phyloP scores from a whole-genome alignment of 2,888 invertebrate species.

The Aphidius colemani region DNA sequence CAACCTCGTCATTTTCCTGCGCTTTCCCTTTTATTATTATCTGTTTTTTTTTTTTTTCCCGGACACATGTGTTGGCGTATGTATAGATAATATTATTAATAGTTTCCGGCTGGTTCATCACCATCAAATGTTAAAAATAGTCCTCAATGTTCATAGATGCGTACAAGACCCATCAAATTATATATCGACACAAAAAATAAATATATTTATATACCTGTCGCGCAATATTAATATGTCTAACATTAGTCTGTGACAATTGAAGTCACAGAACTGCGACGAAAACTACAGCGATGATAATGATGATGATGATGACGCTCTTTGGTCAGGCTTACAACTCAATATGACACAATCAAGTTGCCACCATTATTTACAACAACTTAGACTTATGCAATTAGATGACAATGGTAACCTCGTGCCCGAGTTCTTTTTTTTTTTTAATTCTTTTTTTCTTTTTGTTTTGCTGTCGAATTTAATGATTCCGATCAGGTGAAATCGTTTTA shows the following conservation, averaged over 20 bases:
- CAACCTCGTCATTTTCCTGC: slow-evolving; percentile 32
- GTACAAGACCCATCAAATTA: slow-evolving; percentile 7
- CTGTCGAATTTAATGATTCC: slow-evolving; percentile 29
- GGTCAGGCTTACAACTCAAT: slow-evolving; percentile 32
- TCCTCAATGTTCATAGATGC: slow-evolving; percentile 50
- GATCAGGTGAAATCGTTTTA: too few relatives aligned
- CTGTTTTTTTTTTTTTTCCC: slow-evolving; percentile 35
- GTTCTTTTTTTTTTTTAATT: slow-evolving; percentile 8
- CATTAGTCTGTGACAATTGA: slow-evolving; percentile 37
- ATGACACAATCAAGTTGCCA: slow-evolving; percentile 55
- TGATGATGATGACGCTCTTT: slow-evolving; percentile 27
- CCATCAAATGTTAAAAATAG: slow-evolving; percentile 46
- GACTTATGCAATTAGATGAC: slow-evolving; percentile 16
- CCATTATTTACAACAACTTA: slow-evolving; percentile 40
- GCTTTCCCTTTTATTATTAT: slow-evolving; percentile 46
- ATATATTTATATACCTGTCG: not conserved
- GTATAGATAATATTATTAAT: slow-evolving; percentile 45
- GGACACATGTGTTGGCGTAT: slow-evolving; percentile 35
- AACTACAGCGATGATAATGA: slow-evolving; percentile 38
- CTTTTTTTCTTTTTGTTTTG: slow-evolving; percentile 20
- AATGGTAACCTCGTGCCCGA: slow-evolving; percentile 24
- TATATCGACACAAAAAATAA: not conserved
- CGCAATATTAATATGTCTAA: slow-evolving; percentile 31
- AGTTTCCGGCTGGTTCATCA: slow-evolving; percentile 53
- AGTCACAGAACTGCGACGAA: slow-evolving; percentile 32